Conservation (phyloP, 2,113 vertebrate species). For the Tylochromis polylepis region DNA sequence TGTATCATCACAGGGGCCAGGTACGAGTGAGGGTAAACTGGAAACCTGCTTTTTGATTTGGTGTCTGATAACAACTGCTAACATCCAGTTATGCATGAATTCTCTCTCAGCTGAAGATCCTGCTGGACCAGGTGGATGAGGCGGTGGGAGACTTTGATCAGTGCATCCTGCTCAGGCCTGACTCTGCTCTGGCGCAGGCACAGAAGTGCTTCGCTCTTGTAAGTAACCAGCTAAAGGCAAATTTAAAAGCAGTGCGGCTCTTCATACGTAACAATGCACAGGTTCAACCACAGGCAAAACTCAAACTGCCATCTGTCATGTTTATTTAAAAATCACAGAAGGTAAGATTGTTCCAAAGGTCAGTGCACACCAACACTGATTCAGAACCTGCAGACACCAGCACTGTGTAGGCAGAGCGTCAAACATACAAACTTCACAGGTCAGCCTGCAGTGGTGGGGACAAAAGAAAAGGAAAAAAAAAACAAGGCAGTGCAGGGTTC, state of each 20-base stretch:
- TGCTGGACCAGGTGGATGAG: constrained; percentile 96
- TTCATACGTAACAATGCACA: not conserved
- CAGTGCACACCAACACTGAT: not conserved
- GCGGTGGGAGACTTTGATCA: constrained; percentile 96
- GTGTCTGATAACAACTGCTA: rapidly evolving
- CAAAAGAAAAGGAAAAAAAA: not conserved
- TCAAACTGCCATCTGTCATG: not conserved
- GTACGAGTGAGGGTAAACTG: constrained; percentile 45
- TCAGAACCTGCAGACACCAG: not conserved
- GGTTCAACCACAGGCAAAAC: not conserved
- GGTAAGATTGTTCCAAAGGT: not conserved
- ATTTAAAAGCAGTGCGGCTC: not conserved
- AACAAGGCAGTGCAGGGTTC: not conserved
- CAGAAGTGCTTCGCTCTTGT: constrained; percentile 98
- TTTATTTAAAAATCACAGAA: not conserved
- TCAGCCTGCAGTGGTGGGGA: not conserved
- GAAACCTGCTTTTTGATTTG: not conserved
- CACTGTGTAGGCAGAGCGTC: not conserved
- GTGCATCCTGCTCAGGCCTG: constrained; percentile 91
- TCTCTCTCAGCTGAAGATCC: constrained; percentile 86
- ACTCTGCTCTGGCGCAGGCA: constrained; percentile 96
- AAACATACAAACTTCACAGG: not conserved
- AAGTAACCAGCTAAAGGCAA: constrained; percentile 36
- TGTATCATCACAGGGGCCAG: constrained; percentile 97
- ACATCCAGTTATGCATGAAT: not conserved